Evolutionary conservation across 2,888 invertebrate genomes (phyloP).

Genomic region (Macropis europaea): DNA sequence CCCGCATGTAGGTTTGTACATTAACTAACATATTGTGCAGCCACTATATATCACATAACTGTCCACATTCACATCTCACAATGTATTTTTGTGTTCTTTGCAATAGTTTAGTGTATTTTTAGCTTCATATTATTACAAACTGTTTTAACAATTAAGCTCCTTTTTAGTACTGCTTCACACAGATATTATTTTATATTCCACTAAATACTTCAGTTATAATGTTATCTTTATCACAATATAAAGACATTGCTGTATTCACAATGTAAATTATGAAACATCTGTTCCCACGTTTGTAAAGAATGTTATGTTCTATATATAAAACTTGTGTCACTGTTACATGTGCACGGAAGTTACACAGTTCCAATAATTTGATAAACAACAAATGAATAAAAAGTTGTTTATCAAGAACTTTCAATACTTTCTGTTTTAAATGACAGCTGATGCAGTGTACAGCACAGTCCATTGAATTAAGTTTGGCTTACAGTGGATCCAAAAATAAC

Average conservation of each 20-base stretch:
- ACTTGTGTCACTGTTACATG: background rate
- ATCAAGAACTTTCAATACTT: background rate
- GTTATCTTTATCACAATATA: background rate
- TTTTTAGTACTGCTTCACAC: background rate
- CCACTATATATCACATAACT: background rate
- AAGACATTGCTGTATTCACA: background rate
- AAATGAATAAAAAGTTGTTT: background rate
- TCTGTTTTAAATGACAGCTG: constrained; percentile 40
- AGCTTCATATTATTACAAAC: background rate
- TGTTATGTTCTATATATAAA: background rate
- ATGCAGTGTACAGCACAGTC: constrained; percentile 15
- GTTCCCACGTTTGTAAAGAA: background rate
- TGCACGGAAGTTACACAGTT: background rate
- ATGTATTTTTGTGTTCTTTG: background rate
- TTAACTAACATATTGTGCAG: constrained; percentile 55
- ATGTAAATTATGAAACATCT: background rate
- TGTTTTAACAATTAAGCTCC: background rate
- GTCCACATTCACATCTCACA: background rate
- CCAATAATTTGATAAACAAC: background rate
- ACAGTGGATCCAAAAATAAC: constrained; percentile 49
- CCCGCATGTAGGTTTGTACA: constrained; percentile 55
- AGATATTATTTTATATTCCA: background rate
- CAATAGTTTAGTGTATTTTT: background rate
- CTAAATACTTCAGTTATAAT: background rate
- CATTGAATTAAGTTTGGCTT: constrained; percentile 28